Base-by-base conservation (phyloP, 1,140 invertebrate species). In the Anastrepha obliqua region DNA sequence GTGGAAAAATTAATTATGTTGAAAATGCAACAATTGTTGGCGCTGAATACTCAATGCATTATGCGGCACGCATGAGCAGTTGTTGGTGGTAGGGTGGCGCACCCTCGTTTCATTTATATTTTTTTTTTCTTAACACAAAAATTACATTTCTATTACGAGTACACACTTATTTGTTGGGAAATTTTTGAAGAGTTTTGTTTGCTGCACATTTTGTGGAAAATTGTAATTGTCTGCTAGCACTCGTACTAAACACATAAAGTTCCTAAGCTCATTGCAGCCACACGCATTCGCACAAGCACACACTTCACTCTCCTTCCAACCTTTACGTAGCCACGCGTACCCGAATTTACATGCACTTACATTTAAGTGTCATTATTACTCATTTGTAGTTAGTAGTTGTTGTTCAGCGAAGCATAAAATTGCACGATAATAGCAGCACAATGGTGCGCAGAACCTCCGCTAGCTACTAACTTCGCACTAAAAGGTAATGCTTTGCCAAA, bases 1-100 rank as follows among this genome's bases (percentile, higher is more conserved):
- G 74, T 81, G 74, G 59, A 62, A 60, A 60, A 86, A 62, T 86
- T 86, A 86, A 86, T 86, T 62, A 86, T 86, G 55, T 86, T 86
- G 39, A 86, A 86, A 86, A 86, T 86, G 85, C 85, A 60, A 86
- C 85, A 86, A 60, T 86, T 86, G 20, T 20, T 86, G 59, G 29
- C 42, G 20, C 47, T 44, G 67, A 70, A 70, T 44, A 13, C 9
- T 29, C 67, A 55, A 13, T n/a, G 74, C n/a, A 81, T 81, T 81
- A 81, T 58, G 13, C 17, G 74, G 17, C 47, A 81, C 74, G 74
- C 74, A 20, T 74, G 67, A 74, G 67, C 42, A 44, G 70, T 44
- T 74, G 44, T 74, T 74, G 44, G 47, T 55, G n/a, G 5, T 81
- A n/a, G 44, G 74, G 74, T 81, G n/a, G 74, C 74, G 47, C 44